A percentile compares a stretch with the other conserved stretches of the same genome.
phyloP scores from a whole-genome alignment of 2,888 invertebrate genomes.

The Diloba caeruleocephala region DNA sequence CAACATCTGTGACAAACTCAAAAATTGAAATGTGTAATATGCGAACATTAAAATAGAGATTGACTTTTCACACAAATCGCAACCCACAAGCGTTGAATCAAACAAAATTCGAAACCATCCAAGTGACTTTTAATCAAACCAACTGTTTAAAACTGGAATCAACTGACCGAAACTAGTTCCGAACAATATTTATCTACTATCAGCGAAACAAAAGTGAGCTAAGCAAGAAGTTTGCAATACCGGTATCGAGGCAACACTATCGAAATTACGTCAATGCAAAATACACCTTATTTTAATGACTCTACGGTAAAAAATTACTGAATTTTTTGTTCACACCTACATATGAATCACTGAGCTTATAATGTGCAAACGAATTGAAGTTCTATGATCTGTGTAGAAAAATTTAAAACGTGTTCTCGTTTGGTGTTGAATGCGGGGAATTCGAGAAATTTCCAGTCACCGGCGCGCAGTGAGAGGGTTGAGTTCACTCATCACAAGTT shows the following conservation, averaged over 20 bases:
- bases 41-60: constrained; percentile 2
- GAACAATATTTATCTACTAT: constrained; percentile 79
- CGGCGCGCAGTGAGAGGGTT: constrained; percentile 33
- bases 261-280: constrained; percentile 44
- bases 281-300: constrained; percentile 38
- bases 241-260: constrained; percentile 47
- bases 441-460: constrained; percentile 45
- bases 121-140: constrained; percentile 69
- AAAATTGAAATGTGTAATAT: no score
- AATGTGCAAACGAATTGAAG: constrained; percentile 24
- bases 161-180: constrained; percentile 72
- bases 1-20: not conserved
- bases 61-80: constrained; percentile 20
- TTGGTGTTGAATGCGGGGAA: constrained; percentile 36
- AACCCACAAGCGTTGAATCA: constrained; percentile 15
- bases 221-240: constrained; percentile 70
- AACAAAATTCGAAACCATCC: constrained; percentile 30
- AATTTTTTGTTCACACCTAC: constrained; percentile 32
- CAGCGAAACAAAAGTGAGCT: constrained; percentile 74
- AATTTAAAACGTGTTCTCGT: constrained; percentile 24
- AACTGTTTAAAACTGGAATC: constrained; percentile 70
- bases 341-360: constrained; percentile 22
- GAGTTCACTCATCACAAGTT: constrained; percentile 41
- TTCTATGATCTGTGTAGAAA: constrained; percentile 26
- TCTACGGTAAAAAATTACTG: constrained; percentile 26